Conservation (phyloP, 1,140 invertebrate genomes). For the Drosophila lacertosa region DNA sequence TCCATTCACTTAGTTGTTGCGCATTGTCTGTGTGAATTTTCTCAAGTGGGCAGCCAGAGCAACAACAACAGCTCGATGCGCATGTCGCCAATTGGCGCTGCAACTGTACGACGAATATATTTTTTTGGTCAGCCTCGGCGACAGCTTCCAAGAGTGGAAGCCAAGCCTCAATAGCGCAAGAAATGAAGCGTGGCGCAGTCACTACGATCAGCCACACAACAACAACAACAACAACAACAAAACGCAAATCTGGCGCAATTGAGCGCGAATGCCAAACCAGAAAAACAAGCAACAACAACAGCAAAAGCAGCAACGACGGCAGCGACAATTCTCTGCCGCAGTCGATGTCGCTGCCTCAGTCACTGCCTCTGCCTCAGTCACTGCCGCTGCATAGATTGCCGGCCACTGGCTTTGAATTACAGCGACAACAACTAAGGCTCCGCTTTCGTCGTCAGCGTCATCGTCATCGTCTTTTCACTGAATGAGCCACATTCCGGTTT, state of each 20-base stretch:
- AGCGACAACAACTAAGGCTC: constrained; percentile 33
- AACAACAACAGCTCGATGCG: constrained; percentile 26
- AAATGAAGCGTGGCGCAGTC: constrained; percentile 66
- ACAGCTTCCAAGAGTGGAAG: constrained; percentile 19
- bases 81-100: constrained; percentile 58
- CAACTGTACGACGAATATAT: constrained; percentile 61
- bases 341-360: constrained; percentile 4
- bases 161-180: constrained; percentile 45
- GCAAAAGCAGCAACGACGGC: constrained; percentile 8
- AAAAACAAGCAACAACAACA: constrained; percentile 72
- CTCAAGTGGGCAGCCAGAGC: constrained; percentile 42
- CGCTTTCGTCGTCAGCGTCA: constrained; percentile 41
- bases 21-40: constrained; percentile 55
- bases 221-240: constrained; percentile 45
- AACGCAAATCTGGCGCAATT: constrained; percentile 81
- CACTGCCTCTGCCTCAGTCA: constrained; percentile 13
- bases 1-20: not conserved
- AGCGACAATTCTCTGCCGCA: constrained; percentile 21
- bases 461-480: constrained; percentile 72
- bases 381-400: constrained; percentile 66
- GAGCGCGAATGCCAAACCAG: constrained; percentile 78
- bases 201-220: constrained; percentile 39
- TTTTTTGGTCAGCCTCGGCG: constrained; percentile 15
- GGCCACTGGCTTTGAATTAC: constrained; percentile 68
- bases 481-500: constrained; percentile 82